phyloP scores from a whole-genome alignment of 2,797 vertebrate genomes.

The Falco novaeseelandiae region DNA sequence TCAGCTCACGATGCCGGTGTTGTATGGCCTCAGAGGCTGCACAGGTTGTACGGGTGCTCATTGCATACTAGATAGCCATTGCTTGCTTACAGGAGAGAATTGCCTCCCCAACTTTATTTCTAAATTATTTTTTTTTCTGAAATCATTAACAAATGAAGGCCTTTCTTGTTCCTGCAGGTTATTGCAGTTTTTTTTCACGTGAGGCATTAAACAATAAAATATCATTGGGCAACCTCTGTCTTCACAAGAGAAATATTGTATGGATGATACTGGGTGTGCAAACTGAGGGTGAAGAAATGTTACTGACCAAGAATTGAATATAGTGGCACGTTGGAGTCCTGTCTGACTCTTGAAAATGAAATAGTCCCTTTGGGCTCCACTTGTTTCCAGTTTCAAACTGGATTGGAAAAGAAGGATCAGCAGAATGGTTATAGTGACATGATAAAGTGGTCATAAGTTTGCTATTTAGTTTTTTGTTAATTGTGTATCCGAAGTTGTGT shows the following conservation, averaged over 20 bases:
- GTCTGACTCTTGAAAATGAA: not conserved
- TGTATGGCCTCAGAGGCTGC: not conserved
- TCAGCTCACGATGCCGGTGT: rapidly evolving
- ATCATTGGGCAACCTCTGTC: not conserved
- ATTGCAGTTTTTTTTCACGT: not conserved
- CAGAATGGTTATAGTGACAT: not conserved
- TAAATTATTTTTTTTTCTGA: not conserved
- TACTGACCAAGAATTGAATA: not conserved
- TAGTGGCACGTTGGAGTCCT: not conserved
- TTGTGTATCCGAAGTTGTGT: not conserved
- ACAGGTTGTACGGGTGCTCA: rapidly evolving
- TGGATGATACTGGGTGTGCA: not conserved
- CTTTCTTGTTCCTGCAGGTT: not conserved
- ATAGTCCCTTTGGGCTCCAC: not conserved
- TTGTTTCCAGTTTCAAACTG: not conserved
- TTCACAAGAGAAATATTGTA: not conserved
- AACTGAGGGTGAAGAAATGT: not conserved
- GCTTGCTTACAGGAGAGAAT: not conserved
- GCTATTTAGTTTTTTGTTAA: not conserved
- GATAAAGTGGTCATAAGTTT: not conserved
- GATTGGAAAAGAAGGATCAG: not conserved
- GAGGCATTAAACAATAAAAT: not conserved
- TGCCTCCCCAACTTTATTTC: not conserved
- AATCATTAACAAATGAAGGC: not conserved
- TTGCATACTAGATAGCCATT: not conserved